Conservation (phyloP, 1,140 invertebrate species). For the Drosophila ambigua region DNA sequence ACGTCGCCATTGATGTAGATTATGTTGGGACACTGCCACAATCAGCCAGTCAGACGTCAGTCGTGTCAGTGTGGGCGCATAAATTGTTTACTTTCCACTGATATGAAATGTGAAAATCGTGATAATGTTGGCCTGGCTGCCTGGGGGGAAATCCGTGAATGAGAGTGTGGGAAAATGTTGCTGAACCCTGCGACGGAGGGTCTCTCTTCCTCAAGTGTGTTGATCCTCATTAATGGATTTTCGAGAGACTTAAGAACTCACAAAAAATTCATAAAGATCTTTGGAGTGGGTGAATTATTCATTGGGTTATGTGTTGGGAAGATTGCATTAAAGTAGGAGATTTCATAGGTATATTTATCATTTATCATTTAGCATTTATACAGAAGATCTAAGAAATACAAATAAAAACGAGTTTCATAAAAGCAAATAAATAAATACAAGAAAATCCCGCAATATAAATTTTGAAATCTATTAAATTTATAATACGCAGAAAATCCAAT, state of each 20-base stretch:
- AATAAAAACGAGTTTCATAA: too few species aligned
- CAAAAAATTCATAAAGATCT: not conserved
- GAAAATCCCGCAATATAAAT: too few species aligned
- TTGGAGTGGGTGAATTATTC: not conserved
- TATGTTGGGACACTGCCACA: conserved; percentile 62
- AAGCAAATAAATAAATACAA: too few species aligned
- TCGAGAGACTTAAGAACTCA: not conserved
- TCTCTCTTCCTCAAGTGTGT: conserved; percentile 12
- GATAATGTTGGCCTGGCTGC: conserved; percentile 39
- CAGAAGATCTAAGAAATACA: too few species aligned
- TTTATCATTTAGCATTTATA: too few species aligned
- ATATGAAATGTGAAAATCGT: conserved; percentile 72
- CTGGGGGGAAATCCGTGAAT: conserved; percentile 6
- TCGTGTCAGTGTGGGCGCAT: conserved; percentile 77
- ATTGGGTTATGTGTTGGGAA: not conserved
- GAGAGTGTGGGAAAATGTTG: conserved; percentile 57
- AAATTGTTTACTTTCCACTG: conserved; percentile 65
- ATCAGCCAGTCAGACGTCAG: conserved; percentile 59
- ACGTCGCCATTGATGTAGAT: conserved; percentile 63
- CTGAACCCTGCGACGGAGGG: conserved; percentile 4
- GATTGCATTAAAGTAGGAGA: too few species aligned
- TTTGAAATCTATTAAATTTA: too few species aligned
- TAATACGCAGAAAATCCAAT: too few species aligned
- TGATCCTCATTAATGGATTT: conserved; percentile 35
- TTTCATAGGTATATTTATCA: too few species aligned